Base-by-base conservation (phyloP, 1,140 invertebrate species). In the Tetramorium simillimum region DNA sequence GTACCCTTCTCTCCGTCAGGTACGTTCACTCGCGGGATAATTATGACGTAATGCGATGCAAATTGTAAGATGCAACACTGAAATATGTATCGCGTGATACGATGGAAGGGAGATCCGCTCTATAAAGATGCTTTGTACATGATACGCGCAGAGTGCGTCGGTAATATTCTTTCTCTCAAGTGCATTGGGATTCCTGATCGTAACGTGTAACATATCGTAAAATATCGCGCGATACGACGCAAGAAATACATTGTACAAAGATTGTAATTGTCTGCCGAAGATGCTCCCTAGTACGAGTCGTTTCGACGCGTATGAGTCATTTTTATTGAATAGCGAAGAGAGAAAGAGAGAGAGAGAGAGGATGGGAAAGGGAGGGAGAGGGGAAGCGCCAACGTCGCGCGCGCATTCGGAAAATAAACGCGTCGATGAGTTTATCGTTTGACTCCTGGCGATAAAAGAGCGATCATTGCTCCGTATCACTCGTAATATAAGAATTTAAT, bases 391-490 rank as follows among this genome's bases (percentile, higher is more conserved):
- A 51, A 58, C 37, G 65, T 81, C 16, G 58, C 51, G 56, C 70
- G 62, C 56, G 62, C 85, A 85, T 90, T 90, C 78, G 81, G 70
- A 88, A 80, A 90, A 90, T 88, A 90, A 90, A 88, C 86, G 76
- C 76, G 62, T 77, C 69, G 80, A 62, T 86, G 89, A 80, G 89
- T 90, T 90, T 90, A 90, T 90, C 89, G 89, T 90, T 89, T 90
- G 89, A 90, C 89, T 90, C 70, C 85, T 78, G 80, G 65, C 67
- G 88, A 90, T 90, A 90, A 90, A 85, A 87, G 62, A 89, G 86
- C 85, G 86, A 90, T 62, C 85, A 82, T 85, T 73, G 89, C 88
- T 89, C 75, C 88, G 88, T 90, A 90, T 90, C 88, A 75, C 69
- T 86, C 46, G 16, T 40, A 90, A 86, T 81, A 73, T 86, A 90